Evolutionary conservation across 2,888 invertebrate species (phyloP), one percentile per base, ranked within the genome.

Genomic region (Chaetogeoica ovagalla): DNA sequence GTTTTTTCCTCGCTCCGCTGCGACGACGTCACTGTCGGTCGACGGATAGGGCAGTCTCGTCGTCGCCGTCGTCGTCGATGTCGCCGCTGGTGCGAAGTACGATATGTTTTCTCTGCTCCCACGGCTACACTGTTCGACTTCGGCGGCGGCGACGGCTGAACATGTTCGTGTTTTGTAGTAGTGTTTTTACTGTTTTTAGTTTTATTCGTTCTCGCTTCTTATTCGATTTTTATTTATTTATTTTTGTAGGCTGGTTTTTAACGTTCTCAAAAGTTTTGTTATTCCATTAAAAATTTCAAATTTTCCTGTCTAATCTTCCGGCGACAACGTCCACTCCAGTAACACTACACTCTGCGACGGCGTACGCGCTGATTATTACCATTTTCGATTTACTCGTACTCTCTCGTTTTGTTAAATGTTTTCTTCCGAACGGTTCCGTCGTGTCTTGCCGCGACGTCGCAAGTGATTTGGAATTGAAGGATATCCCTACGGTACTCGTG

Each of bases 281-380:
- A 48, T 68, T 75, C 48, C 59, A 76, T 76, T 76, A 15, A 76
- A 66, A 68, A 59, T 59, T 43, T 43, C 43, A 43, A 43, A 43
- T 43, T 43, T 7, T 43, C 6, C 4, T 43, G 7, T 43, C 43
- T 9, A 11, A 11, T 48, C 15, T 48, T 13, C 15, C 13, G 30
- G 30, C 1, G 11, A 48, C 13, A 4, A 48, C 48, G 48, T 48
- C 48, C 48, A 1, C 0, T 48, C 48, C 2, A 11, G 13, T 1
- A 13, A 48, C 48, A 48, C 13, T 48, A n/a, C 13, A 13, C 13
- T 19, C 19, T 55, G 19, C 55, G 19, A 55, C 55, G 19, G 6
- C 52, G 52, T 1, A 13, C 55, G 19, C 19, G 6, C 19, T 17
- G 4, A 6, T 19, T 1, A 11, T 48, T 48, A 15, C 6, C 9